Base-by-base conservation (phyloP, 2,113 vertebrate genomes). In the Neodontobutis hainanensis region DNA sequence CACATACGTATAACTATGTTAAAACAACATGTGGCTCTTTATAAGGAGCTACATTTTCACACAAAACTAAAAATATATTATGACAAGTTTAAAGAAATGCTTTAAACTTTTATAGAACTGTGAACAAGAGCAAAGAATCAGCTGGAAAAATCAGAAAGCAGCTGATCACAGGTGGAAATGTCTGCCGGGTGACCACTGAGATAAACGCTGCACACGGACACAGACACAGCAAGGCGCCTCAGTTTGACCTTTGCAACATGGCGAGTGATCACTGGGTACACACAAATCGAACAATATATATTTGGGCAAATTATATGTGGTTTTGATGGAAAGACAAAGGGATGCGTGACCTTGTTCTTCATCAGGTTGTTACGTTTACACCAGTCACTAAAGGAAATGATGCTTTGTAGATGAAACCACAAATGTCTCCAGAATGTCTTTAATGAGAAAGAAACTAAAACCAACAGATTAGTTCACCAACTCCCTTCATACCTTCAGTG, bases 171-270 rank as follows among this genome's bases (percentile, higher is more conserved):
- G 36, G 15, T 42, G 56, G 12, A 58, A 43, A 27, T 14, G 46
- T 43, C 52, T 88, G 89, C 89, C 89, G 87, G 84, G 70, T 68
- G 61, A 6, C 76, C 38, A 32, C 62, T 0, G 76, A 51, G 70
- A 65, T 40, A 49, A 77, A 68, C 16, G 62, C 61, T 15, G 72
- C 64, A 66, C 36, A 5, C 0, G 48, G 40, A 69, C 61, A 53
- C 61, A 38, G 77, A 48, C 58, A 75, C 38, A 2, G 36, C 47
- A 36, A 19, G 48, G 27, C 45, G 60, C 43, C 57, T 59, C 35
- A 3, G 27, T 59, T 34, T 82, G 76, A 80, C 83, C 83, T 80
- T 60, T 32, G 56, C 50, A 38, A 59, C 67, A 2, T n/a, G 62
- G 69, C 5, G 68, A 34, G 64, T 35, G 68, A 65, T 10, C 65